phyloP scores from a whole-genome alignment of 2,113 vertebrate species.

The Ammodytes marinus region DNA sequence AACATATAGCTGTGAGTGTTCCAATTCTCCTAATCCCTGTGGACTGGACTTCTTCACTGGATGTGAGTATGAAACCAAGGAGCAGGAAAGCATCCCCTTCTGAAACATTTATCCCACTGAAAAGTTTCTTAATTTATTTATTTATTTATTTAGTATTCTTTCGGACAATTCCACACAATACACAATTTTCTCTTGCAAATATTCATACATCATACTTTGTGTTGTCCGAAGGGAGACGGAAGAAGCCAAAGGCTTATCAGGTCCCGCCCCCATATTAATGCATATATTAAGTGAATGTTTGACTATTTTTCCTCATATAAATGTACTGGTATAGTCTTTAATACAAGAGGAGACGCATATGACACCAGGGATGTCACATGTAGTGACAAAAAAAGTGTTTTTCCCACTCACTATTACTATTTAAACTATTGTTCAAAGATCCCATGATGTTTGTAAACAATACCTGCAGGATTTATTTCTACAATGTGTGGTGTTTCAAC shows the following conservation, averaged over 20 bases:
- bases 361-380: not conserved
- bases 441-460: not conserved
- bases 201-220: no score
- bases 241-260: no score
- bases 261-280: no score
- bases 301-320: not conserved
- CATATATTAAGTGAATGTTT: not conserved
- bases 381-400: no score
- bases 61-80: conserved; percentile 74
- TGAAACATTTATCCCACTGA: not conserved
- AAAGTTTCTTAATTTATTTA: not conserved
- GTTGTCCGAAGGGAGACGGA: no score
- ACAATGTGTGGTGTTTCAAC: not conserved
- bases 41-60: conserved; percentile 81
- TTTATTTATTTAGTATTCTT: no score
- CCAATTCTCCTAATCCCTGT: conserved; percentile 63
- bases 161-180: no score
- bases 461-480: no score
- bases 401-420: no score
- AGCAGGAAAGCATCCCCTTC: not conserved
- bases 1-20: conserved; percentile 77
- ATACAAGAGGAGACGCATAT: not conserved
- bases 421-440: no score
- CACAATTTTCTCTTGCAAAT: no score
- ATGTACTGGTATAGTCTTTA: not conserved